A percentile compares a stretch with the other conserved stretches of the same genome.
phyloP scores from a whole-genome alignment of 2,113 vertebrate species.

The Gallinago jamesoni region DNA sequence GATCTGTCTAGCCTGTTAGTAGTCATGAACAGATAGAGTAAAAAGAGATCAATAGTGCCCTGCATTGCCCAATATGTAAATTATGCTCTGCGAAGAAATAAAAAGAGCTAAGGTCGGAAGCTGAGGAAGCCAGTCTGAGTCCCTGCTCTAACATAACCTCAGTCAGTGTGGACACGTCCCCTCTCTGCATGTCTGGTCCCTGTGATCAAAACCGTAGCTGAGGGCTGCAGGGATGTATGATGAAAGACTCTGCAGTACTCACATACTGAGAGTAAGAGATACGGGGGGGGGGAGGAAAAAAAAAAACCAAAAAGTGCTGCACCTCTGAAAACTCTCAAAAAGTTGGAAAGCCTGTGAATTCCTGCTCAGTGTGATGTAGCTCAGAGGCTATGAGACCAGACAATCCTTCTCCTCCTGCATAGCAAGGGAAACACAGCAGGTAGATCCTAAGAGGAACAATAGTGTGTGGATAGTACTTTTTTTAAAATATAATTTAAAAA shows the following conservation, averaged over 20 bases:
- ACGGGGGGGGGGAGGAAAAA: accelerated
- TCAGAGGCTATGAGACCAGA: not conserved
- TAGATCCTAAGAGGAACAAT: not conserved
- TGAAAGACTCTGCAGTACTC: not conserved
- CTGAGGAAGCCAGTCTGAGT: not conserved
- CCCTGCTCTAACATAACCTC: not conserved
- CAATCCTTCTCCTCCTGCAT: not conserved
- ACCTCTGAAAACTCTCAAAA: not conserved
- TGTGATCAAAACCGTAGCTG: not conserved
- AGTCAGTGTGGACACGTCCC: not conserved
- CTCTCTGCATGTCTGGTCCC: not conserved
- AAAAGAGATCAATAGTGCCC: not conserved
- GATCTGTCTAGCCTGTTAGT: not conserved
- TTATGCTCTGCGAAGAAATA: not conserved
- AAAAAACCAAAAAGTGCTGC: not conserved
- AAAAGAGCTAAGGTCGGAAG: not conserved
- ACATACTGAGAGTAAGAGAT: not conserved
- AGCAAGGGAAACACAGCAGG: slow-evolving; percentile 5
- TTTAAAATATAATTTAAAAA: not conserved
- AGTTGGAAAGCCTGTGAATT: slow-evolving; percentile 26
- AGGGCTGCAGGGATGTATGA: not conserved
- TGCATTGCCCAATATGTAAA: not conserved
- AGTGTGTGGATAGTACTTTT: not conserved
- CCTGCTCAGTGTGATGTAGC: not conserved
- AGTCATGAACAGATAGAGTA: not conserved